Percentiles rank a stretch among this genome's conserved stretches.
These are phyloP conservation scores for Notodonta dromedarius DNA, from an alignment of 2,888 invertebrate genomes.

Conservation along the genomic window DNA sequence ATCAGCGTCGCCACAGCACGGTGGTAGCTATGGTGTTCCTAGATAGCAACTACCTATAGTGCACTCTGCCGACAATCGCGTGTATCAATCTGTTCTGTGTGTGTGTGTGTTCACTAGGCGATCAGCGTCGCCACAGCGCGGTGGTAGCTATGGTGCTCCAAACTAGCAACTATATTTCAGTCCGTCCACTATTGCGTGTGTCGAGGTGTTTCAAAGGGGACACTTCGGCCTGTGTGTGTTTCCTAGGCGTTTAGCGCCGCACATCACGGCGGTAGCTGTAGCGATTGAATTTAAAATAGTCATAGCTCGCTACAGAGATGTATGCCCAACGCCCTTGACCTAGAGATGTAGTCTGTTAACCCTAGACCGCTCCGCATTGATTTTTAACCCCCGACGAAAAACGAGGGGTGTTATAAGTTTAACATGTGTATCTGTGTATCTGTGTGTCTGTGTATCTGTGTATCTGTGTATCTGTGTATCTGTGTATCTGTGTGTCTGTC, in stretches of 20 bases:
- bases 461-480: too few species aligned
- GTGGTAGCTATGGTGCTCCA: background rate
- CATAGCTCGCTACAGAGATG: background rate
- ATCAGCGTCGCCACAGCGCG: background rate
- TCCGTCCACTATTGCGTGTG: background rate
- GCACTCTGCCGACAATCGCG: too few species aligned
- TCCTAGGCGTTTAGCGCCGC: background rate
- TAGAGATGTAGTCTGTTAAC: background rate
- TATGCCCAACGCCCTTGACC: conserved; percentile 1
- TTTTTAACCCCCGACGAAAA: too few species aligned
- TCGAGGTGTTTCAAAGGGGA: background rate
- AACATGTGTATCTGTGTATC: too few species aligned
- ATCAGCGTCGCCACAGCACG: too few species aligned
- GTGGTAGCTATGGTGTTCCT: too few species aligned
- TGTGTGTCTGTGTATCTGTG: too few species aligned
- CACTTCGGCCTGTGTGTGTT: background rate
- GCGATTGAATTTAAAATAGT: background rate
- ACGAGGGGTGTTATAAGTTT: too few species aligned
- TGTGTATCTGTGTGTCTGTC: too few species aligned
- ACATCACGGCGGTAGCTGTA: background rate
- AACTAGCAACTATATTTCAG: background rate
- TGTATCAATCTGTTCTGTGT: too few species aligned
- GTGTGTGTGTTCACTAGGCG: background rate
- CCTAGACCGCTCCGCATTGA: background rate
- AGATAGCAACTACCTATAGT: too few species aligned